Evolutionary conservation across 2,113 vertebrate genomes (phyloP).

Genomic region (Alouatta palliata): DNA sequence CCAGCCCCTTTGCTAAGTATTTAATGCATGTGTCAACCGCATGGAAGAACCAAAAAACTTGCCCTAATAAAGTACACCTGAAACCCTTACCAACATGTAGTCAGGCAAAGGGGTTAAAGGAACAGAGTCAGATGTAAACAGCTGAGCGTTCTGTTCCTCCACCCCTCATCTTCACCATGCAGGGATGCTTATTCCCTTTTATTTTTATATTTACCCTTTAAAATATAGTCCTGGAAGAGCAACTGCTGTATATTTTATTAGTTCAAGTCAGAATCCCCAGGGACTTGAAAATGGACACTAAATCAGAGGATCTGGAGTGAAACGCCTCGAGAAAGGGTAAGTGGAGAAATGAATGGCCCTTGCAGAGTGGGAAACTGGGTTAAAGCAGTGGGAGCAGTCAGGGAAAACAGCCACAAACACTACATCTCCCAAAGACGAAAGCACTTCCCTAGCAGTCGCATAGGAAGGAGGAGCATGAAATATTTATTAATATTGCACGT

Average conservation of each 20-base stretch:
- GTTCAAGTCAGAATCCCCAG: conserved; percentile 72
- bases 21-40: neutral
- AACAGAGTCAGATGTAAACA: neutral
- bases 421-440: neutral
- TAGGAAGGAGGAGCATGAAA: neutral
- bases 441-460: neutral
- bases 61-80: neutral
- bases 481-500: neutral
- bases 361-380: neutral
- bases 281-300: conserved; percentile 53
- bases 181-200: neutral
- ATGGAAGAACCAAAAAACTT: neutral
- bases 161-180: neutral
- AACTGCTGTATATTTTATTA: conserved; percentile 64
- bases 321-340: conserved; percentile 42
- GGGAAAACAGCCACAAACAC: neutral
- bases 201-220: conserved; percentile 33
- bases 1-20: neutral
- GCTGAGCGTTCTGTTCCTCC: neutral
- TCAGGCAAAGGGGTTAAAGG: neutral
- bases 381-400: conserved; percentile 13
- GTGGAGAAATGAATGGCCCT: neutral
- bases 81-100: neutral
- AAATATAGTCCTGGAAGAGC: neutral
- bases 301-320: conserved; percentile 32